These are phyloP conservation scores for Ispidina picta DNA, from an alignment of 2,797 vertebrate genomes.

Conservation along the genomic window DNA sequence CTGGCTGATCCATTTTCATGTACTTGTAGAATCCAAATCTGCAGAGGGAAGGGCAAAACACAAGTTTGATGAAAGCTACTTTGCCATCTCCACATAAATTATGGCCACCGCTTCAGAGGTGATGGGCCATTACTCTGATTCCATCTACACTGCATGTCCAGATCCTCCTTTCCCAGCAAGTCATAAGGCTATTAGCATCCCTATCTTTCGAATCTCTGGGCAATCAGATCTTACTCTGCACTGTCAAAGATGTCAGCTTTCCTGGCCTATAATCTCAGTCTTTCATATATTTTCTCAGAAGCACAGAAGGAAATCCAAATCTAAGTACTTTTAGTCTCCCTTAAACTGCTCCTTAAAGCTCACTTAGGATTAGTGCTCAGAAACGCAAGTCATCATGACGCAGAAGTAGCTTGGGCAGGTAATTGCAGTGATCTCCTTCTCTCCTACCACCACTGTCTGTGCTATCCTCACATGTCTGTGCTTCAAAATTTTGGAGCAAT, in stretches of 20 bases:
- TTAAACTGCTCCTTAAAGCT: not conserved
- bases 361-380: not conserved
- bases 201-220: not conserved
- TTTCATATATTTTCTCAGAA: not conserved
- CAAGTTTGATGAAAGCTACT: not conserved
- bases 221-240: not conserved
- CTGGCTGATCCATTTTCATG: slow-evolving; percentile 84
- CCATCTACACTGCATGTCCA: not conserved
- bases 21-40: slow-evolving; percentile 88
- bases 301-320: not conserved
- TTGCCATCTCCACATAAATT: not conserved
- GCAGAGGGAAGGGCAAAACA: slow-evolving; percentile 3
- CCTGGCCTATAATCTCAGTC: not conserved
- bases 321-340: not conserved
- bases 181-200: not conserved
- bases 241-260: not conserved
- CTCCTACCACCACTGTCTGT: not conserved
- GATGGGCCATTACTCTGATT: not conserved
- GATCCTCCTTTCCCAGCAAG: not conserved
- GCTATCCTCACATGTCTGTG: not conserved
- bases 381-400: not conserved
- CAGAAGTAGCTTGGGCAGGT: not conserved
- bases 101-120: not conserved
- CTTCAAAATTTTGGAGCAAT: not conserved
- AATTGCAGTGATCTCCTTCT: not conserved